phyloP scores from a whole-genome alignment of 2,113 vertebrate species.

The Hystrix cristata region DNA sequence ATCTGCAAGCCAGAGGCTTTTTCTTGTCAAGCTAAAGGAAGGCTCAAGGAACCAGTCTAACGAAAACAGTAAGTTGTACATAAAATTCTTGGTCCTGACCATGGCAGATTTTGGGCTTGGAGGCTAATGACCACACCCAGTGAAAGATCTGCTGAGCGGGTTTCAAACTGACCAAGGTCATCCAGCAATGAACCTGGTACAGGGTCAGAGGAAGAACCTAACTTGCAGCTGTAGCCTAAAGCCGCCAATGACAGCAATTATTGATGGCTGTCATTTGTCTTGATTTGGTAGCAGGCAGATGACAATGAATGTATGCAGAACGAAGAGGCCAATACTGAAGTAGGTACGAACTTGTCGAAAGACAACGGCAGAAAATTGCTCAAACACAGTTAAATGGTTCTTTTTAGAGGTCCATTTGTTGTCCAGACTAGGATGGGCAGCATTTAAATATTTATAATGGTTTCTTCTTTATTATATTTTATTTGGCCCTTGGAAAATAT shows the following conservation, averaged over 20 bases:
- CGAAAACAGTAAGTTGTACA: background rate
- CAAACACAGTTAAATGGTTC: background rate
- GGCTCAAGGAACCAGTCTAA: background rate
- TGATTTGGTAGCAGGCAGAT: background rate
- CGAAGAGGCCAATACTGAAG: background rate
- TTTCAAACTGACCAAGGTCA: conserved; percentile 53
- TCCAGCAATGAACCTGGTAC: background rate
- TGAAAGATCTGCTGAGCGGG: background rate
- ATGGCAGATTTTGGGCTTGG: conserved; percentile 43
- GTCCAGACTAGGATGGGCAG: background rate
- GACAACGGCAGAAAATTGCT: background rate
- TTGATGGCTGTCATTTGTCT: conserved; percentile 54
- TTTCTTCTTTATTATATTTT: conserved; percentile 39
- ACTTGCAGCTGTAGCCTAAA: conserved; percentile 60
- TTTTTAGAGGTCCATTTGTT: background rate
- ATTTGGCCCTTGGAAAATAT: conserved; percentile 57
- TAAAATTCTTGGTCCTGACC: conserved; percentile 19
- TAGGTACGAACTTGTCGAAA: background rate
- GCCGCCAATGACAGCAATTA: conserved; percentile 46
- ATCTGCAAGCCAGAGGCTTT: background rate
- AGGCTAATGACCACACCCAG: background rate
- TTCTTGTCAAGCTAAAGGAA: background rate
- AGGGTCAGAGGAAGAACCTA: conserved; percentile 46
- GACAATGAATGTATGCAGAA: background rate
- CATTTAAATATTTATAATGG: conserved; percentile 7